Evolutionary conservation across 2,888 invertebrate genomes (phyloP).

Genomic region (Reticulitermes lucifugus): DNA sequence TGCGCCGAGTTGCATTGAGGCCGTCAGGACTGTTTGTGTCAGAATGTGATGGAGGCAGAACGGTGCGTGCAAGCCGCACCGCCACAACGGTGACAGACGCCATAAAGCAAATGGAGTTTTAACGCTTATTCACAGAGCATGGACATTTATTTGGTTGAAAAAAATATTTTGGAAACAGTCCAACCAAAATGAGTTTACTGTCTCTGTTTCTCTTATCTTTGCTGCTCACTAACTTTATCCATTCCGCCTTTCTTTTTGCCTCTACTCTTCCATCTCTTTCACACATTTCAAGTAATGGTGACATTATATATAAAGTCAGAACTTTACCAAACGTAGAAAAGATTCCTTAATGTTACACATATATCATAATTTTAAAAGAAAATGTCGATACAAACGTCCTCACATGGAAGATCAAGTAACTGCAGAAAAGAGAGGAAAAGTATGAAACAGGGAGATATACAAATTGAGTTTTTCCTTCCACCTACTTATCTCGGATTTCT

Average conservation of each 20-base stretch:
- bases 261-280: background rate
- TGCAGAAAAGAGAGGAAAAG: no score
- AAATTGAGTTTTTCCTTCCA: no score
- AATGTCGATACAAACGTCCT: slow-evolving; percentile 32
- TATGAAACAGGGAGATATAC: no score
- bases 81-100: background rate
- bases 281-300: slow-evolving; percentile 22
- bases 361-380: slow-evolving; percentile 26
- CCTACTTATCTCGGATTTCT: no score
- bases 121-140: slow-evolving; percentile 20
- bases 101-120: slow-evolving; percentile 36
- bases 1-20: no score
- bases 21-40: no score
- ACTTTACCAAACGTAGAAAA: background rate
- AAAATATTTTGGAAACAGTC: slow-evolving; percentile 29
- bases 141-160: slow-evolving; percentile 20
- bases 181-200: slow-evolving; percentile 22
- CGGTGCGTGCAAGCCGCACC: background rate
- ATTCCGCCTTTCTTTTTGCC: background rate
- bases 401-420: slow-evolving; percentile 2
- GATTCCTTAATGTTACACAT: slow-evolving; percentile 20
- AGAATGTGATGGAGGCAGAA: no score
- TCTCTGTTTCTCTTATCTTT: slow-evolving; percentile 8
- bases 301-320: slow-evolving; percentile 21
- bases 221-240: background rate